Conservation (phyloP, 2,888 invertebrate genomes). For the Polymixis lichenea region DNA sequence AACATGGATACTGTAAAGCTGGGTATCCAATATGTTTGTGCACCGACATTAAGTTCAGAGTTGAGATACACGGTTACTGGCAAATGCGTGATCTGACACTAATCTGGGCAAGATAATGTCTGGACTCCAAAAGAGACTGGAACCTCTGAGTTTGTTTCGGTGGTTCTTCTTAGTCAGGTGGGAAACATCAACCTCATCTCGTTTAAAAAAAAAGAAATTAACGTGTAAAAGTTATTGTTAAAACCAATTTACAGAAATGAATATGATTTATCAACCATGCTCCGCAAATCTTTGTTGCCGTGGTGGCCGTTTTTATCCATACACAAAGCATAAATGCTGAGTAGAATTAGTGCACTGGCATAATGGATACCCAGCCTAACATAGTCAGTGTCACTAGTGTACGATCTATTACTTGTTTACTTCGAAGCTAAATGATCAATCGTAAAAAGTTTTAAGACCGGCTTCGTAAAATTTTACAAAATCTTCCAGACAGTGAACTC, state of each 20-base stretch:
- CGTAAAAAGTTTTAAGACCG: constrained; percentile 43
- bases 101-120: neutral
- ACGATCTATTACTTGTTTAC: constrained; percentile 15
- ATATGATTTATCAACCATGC: neutral
- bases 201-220: neutral
- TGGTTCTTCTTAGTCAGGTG: neutral
- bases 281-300: neutral
- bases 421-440: constrained; percentile 14
- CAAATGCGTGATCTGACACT: neutral
- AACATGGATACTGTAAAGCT: constrained; percentile 27
- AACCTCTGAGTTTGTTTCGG: neutral
- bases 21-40: neutral
- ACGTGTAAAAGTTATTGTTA: neutral
- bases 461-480: constrained; percentile 20
- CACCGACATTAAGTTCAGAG: neutral
- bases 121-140: neutral
- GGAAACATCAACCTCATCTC: neutral
- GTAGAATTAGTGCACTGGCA: neutral
- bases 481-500: constrained; percentile 13
- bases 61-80: neutral
- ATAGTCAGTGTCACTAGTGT: neutral
- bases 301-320: neutral
- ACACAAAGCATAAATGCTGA: neutral
- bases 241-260: neutral
- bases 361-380: neutral